These are phyloP conservation scores for Papio anubis DNA, from an alignment of 2,113 vertebrate species.

Conservation along the genomic window DNA sequence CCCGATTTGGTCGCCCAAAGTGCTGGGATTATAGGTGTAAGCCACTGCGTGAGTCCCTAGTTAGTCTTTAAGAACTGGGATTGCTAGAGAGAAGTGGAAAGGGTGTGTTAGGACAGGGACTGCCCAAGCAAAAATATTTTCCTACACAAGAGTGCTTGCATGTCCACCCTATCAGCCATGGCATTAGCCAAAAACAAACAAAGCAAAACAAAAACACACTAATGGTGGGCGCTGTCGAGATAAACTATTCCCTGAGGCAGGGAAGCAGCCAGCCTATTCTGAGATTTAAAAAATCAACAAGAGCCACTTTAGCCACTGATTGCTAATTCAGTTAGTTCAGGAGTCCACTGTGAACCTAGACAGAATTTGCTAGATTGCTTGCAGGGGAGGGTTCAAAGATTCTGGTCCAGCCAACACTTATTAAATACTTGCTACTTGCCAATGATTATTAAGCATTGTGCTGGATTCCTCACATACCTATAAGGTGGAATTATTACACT, in stretches of 20 bases:
- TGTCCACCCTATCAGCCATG: not conserved
- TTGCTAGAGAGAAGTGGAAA: not conserved
- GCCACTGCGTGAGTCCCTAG: too few species aligned
- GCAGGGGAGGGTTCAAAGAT: not conserved
- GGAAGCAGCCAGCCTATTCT: not conserved
- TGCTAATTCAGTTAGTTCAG: not conserved
- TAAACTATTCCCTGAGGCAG: not conserved
- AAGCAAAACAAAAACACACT: too few species aligned
- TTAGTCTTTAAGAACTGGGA: not conserved
- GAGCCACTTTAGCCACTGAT: not conserved
- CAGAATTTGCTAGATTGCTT: not conserved
- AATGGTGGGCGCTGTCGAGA: not conserved
- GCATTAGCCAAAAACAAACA: not conserved
- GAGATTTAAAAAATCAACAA: not conserved
- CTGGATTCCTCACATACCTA: not conserved
- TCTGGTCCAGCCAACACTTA: not conserved
- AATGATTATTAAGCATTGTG: too few species aligned
- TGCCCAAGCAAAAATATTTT: not conserved
- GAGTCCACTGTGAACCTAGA: not conserved
- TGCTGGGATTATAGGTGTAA: too few species aligned
- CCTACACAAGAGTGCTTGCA: not conserved
- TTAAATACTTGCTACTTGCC: not conserved
- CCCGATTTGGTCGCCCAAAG: too few species aligned
- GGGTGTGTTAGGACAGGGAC: not conserved
- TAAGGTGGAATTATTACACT: not conserved